A percentile compares a stretch with the other conserved stretches of the same genome.
phyloP scores from a whole-genome alignment of 2,888 invertebrate species.

The Thymelicus sylvestris region DNA sequence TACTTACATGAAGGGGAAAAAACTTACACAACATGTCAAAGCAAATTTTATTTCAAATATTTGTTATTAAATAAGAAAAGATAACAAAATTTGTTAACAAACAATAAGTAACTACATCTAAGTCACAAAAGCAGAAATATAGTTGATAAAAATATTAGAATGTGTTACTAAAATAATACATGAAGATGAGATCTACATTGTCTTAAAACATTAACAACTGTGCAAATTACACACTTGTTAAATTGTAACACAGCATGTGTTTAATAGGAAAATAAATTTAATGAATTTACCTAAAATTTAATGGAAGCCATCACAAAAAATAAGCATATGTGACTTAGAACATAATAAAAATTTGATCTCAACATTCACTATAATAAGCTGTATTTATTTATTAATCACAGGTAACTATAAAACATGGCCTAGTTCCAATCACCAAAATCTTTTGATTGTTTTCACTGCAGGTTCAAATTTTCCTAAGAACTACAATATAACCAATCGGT shows the following conservation, averaged over 20 bases:
- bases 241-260: slow-evolving; percentile 6
- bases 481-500: not conserved
- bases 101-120: slow-evolving; percentile 74
- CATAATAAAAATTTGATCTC: slow-evolving; percentile 64
- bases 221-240: slow-evolving; percentile 20
- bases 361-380: slow-evolving; percentile 57
- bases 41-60: slow-evolving; percentile 76
- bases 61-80: slow-evolving; percentile 74
- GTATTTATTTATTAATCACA: slow-evolving; percentile 53
- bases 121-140: slow-evolving; percentile 68
- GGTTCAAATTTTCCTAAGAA: not conserved
- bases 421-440: not conserved
- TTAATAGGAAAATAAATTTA: slow-evolving; percentile 24
- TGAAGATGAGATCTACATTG: slow-evolving; percentile 28
- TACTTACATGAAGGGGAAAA: not conserved
- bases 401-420: slow-evolving; percentile 63
- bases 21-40: slow-evolving; percentile 49
- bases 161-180: slow-evolving; percentile 35
- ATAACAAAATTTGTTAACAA: slow-evolving; percentile 82
- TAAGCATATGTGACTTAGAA: slow-evolving; percentile 70
- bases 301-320: slow-evolving; percentile 42
- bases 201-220: slow-evolving; percentile 22
- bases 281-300: slow-evolving; percentile 35
- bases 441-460: not conserved
- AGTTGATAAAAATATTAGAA: slow-evolving; percentile 33